phyloP scores from a whole-genome alignment of 2,113 vertebrate genomes.

The Zosterops borbonicus region DNA sequence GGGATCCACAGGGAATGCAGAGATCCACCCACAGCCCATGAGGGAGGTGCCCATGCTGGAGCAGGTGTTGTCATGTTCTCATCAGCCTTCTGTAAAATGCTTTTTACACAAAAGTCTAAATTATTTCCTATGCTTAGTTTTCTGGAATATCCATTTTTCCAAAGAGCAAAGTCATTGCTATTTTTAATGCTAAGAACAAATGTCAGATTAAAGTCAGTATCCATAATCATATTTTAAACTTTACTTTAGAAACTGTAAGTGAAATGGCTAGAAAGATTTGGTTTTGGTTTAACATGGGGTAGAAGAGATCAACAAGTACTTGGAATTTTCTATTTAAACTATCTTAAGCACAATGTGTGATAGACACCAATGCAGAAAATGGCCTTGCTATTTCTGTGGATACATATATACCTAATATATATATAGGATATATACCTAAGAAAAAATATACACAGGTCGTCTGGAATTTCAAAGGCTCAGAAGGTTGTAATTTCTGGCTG shows the following conservation, averaged over 20 bases:
- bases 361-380: not conserved
- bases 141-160: not conserved
- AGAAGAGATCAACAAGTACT: not conserved
- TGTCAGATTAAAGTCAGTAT: not conserved
- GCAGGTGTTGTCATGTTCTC: not conserved
- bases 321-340: not conserved
- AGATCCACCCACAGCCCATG: not conserved
- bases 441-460: not conserved
- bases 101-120: not conserved
- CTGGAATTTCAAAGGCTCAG: not conserved
- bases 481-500: not conserved
- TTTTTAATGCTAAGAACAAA: not conserved
- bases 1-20: no score
- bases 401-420: not conserved
- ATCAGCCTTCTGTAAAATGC: conserved; percentile 1
- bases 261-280: not conserved
- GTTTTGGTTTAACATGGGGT: not conserved
- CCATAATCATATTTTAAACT: not conserved
- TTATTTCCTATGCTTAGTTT: not conserved
- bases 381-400: not conserved
- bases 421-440: not conserved
- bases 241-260: not conserved
- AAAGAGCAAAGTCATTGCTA: not conserved
- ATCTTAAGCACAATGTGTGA: not conserved
- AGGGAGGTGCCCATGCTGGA: fast-evolving